A percentile compares a stretch with the other conserved stretches of the same genome.
Conservation (phyloP, 1,140 invertebrate genomes). For the Charaxes varanes region DNA sequence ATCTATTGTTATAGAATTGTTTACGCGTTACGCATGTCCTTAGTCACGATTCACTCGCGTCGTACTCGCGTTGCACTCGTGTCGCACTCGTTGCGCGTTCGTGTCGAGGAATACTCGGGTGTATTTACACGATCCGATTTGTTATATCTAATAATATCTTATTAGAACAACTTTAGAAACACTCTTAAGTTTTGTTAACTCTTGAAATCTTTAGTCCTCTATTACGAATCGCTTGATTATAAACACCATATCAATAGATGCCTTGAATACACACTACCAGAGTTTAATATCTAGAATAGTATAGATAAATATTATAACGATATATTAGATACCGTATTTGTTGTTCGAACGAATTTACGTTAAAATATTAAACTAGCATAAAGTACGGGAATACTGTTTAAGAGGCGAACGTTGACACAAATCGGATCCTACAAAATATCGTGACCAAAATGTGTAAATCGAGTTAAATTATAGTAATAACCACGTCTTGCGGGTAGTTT, state of each 20-base stretch:
- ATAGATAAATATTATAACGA: constrained; percentile 10
- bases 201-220: constrained; percentile 5
- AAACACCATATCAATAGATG: constrained; percentile 23
- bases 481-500: no score
- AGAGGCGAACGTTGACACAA: constrained; percentile 8
- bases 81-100: no score
- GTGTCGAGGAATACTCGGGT: not conserved
- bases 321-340: constrained; percentile 6
- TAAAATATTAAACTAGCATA: constrained; percentile 4
- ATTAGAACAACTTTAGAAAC: constrained; percentile 5
- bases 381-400: constrained; percentile 13
- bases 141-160: constrained; percentile 11
- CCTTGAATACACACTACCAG: constrained; percentile 15
- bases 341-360: constrained; percentile 6
- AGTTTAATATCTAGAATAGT: constrained; percentile 15
- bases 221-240: constrained; percentile 12
- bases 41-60: constrained; percentile 6
- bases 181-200: constrained; percentile 7
- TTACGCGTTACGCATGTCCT: constrained; percentile 13
- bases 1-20: constrained; percentile 35
- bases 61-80: no score
- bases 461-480: no score
- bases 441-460: no score
- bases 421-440: constrained; percentile 13
- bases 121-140: constrained; percentile 15